phyloP scores from a whole-genome alignment of 2,113 vertebrate species.

The Anarhynchus alexandrinus region DNA sequence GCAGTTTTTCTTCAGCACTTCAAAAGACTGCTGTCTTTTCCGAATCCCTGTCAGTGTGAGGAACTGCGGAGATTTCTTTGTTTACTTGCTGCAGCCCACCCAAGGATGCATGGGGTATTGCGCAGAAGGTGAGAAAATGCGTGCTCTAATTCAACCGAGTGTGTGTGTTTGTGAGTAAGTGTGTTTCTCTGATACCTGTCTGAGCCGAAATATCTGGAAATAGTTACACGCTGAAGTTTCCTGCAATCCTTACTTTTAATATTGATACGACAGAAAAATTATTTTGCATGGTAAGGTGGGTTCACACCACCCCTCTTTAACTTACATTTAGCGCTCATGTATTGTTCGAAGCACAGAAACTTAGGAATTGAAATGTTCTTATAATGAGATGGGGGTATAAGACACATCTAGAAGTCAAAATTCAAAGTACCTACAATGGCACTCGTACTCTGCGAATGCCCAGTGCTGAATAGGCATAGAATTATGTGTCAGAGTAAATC shows the following conservation, averaged over 20 bases:
- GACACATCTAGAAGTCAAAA: not conserved
- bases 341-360: not conserved
- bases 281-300: not conserved
- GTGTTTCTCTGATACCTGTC: not conserved
- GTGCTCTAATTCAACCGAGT: not conserved
- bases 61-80: constrained; percentile 86
- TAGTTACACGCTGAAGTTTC: not conserved
- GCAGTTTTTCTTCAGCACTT: constrained; percentile 80
- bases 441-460: not conserved
- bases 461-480: not conserved
- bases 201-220: not conserved
- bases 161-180: not conserved
- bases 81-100: constrained; percentile 89
- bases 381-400: not conserved
- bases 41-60: constrained; percentile 87
- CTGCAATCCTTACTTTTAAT: not conserved
- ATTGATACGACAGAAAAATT: not conserved
- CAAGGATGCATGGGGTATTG: constrained; percentile 94
- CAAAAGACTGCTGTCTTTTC: constrained; percentile 88
- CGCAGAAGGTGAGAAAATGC: constrained; percentile 78
- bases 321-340: not conserved
- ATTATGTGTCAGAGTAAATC: not conserved
- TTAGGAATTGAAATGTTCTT: not conserved
- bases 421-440: not conserved
- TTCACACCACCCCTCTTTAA: not conserved